Evolutionary conservation across 2,888 invertebrate genomes (phyloP).

Genomic region (Petrolisthes cinctipes): DNA sequence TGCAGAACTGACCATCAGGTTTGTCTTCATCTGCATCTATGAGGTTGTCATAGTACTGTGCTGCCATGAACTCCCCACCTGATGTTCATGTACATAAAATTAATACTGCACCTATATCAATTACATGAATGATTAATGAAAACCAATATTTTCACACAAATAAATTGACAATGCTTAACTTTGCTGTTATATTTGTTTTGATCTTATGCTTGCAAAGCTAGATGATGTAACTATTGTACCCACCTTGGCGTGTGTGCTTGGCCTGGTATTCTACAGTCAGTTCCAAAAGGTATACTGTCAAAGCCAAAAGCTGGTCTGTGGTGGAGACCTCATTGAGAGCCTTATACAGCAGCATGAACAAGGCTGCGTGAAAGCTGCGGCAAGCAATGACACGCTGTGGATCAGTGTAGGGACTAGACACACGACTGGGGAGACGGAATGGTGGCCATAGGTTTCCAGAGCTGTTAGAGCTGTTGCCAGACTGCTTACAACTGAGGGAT

Average conservation of each 20-base stretch:
- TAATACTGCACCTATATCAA: background rate
- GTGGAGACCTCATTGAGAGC: constrained; percentile 72
- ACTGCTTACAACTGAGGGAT: constrained; percentile 52
- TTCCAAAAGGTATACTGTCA: constrained; percentile 88
- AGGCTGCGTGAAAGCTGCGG: constrained; percentile 79
- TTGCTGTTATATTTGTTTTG: background rate
- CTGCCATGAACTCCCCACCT: constrained; percentile 52
- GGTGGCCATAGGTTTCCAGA: constrained; percentile 81
- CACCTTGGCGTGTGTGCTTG: constrained; percentile 47
- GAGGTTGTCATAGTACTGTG: constrained; percentile 29
- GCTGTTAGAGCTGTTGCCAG: constrained; percentile 38
- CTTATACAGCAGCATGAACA: constrained; percentile 86
- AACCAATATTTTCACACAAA: background rate
- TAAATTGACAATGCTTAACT: background rate
- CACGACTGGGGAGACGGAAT: constrained; percentile 79
- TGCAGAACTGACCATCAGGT: constrained; percentile 55
- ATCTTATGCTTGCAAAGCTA: background rate
- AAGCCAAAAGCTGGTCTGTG: constrained; percentile 89
- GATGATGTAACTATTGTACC: background rate
- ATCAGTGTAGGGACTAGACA: constrained; percentile 78
- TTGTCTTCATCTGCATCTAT: constrained; percentile 46
- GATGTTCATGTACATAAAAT: background rate
- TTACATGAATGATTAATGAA: background rate
- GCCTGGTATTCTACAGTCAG: constrained; percentile 76
- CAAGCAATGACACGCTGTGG: constrained; percentile 77